Conservation (phyloP, 2,113 vertebrate species). For the Dunckerocampus dactyliophorus region DNA sequence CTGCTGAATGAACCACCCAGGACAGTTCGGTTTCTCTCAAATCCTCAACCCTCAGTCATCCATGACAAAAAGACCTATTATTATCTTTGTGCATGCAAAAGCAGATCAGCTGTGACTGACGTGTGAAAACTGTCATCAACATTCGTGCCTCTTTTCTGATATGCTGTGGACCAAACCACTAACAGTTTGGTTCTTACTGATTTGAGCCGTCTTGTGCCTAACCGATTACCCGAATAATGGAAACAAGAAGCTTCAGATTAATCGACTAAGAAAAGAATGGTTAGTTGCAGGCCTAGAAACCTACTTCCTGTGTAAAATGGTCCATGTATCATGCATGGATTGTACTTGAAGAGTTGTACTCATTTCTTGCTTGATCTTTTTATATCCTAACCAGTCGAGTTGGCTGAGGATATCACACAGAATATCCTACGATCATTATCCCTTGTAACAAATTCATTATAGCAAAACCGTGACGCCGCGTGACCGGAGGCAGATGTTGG, state of each 20-base stretch:
- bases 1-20: too few species aligned
- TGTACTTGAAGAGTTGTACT: conserved; percentile 30
- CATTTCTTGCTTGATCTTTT: conserved; percentile 39
- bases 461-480: conserved; percentile 19
- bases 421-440: conserved; percentile 45
- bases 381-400: conserved; percentile 24
- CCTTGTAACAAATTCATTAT: conserved; percentile 48
- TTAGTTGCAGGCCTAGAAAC: conserved; percentile 24
- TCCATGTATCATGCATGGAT: conserved; percentile 32
- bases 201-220: too few species aligned
- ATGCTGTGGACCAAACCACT: too few species aligned
- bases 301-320: conserved; percentile 42
- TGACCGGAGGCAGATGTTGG: conserved; percentile 36
- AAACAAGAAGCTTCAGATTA: neutral
- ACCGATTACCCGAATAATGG: too few species aligned
- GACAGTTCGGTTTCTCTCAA: too few species aligned
- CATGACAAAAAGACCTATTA: too few species aligned
- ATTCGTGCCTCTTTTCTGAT: too few species aligned
- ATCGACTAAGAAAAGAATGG: neutral
- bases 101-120: too few species aligned
- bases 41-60: too few species aligned
- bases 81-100: too few species aligned
- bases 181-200: too few species aligned
- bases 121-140: too few species aligned
- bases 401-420: conserved; percentile 21